Conservation (phyloP, 2,797 vertebrate genomes). For the Otolemur crassicaudatus region DNA sequence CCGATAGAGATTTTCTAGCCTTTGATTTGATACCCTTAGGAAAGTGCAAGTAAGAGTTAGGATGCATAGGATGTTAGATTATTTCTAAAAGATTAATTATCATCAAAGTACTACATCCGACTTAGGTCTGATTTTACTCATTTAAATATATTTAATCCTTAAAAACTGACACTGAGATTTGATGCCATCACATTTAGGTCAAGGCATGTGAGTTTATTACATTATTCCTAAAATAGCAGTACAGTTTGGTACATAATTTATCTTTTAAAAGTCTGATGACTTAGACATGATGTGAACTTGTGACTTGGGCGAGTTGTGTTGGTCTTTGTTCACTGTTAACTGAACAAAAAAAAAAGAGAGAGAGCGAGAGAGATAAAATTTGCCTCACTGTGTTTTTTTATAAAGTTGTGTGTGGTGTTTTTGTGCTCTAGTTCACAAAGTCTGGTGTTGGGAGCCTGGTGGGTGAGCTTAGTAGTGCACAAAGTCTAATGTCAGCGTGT, state of each 20-base stretch:
- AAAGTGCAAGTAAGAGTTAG: constrained; percentile 18
- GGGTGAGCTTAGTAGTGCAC: background rate
- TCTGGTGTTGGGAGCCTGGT: too few species aligned
- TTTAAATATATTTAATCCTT: constrained; percentile 51
- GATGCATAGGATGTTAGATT: constrained; percentile 21
- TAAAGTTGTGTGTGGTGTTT: background rate
- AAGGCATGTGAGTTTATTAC: background rate
- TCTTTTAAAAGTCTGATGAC: background rate
- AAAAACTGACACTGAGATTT: background rate
- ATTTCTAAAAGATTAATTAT: constrained; percentile 58
- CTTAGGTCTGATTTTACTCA: background rate
- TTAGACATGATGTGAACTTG: background rate
- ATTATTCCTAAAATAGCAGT: background rate
- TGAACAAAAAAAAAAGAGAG: background rate
- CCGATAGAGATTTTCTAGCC: constrained; percentile 36
- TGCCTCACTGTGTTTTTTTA: background rate
- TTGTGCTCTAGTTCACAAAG: background rate
- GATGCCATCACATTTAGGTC: background rate
- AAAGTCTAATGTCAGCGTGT: background rate
- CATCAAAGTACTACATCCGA: constrained; percentile 15
- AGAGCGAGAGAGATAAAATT: background rate
- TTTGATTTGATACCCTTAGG: constrained; percentile 20
- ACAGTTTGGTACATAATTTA: background rate
- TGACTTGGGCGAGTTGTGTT: background rate
- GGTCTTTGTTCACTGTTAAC: background rate